Evolutionary conservation across 2,113 vertebrate species (phyloP).

Genomic region (Polyodon spathula): DNA sequence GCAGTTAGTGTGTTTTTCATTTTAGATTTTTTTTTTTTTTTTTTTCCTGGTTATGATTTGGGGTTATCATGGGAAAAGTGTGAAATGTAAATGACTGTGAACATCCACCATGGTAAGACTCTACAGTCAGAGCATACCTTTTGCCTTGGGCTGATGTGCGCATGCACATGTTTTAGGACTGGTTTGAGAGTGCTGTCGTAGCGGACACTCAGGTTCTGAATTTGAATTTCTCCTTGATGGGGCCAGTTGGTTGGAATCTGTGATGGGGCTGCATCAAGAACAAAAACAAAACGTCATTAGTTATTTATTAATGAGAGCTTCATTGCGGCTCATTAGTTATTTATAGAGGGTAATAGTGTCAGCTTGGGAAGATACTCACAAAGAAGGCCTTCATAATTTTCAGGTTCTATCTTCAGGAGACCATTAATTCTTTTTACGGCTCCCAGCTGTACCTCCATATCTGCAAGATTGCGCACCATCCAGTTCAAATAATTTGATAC

Average conservation of each 20-base stretch:
- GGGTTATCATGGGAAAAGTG: too few relatives aligned
- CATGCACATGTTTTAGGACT: constrained; percentile 87
- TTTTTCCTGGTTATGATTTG: too few relatives aligned
- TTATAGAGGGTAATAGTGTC: constrained; percentile 24
- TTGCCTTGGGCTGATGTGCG: constrained; percentile 83
- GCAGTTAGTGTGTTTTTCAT: too few relatives aligned
- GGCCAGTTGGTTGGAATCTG: constrained; percentile 95
- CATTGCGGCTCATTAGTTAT: constrained; percentile 23
- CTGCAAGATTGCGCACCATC: constrained; percentile 97
- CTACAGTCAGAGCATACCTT: constrained; percentile 58
- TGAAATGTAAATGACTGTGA: too few relatives aligned
- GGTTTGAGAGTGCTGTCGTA: constrained; percentile 91
- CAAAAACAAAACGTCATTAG: neutral
- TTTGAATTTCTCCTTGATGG: constrained; percentile 84
- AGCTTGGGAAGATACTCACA: constrained; percentile 65
- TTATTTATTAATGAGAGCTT: constrained; percentile 20
- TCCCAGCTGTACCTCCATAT: constrained; percentile 96
- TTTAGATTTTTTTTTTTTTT: too few relatives aligned
- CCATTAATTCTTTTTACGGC: constrained; percentile 88
- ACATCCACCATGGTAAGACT: neutral
- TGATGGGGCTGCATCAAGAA: constrained; percentile 55
- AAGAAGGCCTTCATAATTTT: constrained; percentile 90
- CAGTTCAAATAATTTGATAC: constrained; percentile 98
- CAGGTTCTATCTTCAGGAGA: constrained; percentile 85
- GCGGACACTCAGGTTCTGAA: constrained; percentile 91